Evolutionary conservation across 1,140 invertebrate species (phyloP).

Genomic region (Trichoplusia ni): DNA sequence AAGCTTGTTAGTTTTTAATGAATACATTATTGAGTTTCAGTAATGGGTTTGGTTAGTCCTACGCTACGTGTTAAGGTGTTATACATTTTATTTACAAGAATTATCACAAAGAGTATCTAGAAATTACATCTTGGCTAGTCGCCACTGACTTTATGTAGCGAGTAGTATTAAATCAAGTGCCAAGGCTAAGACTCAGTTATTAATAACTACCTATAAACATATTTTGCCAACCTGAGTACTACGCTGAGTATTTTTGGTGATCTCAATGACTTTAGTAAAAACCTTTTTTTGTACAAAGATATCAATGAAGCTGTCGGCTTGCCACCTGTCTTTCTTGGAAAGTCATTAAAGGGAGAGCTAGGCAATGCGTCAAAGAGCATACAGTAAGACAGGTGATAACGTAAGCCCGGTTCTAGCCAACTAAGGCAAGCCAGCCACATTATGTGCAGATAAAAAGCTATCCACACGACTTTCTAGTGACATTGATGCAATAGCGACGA

Average conservation of each 20-base stretch:
- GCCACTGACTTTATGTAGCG: conserved; percentile 38
- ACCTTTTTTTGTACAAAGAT: too few species aligned
- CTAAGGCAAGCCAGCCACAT: conserved; percentile 35
- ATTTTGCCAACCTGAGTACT: not conserved
- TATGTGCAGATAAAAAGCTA: conserved; percentile 61
- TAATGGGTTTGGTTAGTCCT: too few species aligned
- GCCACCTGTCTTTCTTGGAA: conserved; percentile 44
- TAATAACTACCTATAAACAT: conserved; percentile 40
- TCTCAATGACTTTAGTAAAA: too few species aligned
- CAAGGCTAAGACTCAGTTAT: conserved; percentile 47
- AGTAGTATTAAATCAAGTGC: conserved; percentile 32
- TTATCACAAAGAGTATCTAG: not conserved
- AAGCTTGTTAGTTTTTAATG: not conserved
- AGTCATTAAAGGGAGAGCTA: conserved; percentile 63
- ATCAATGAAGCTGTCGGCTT: conserved; percentile 1
- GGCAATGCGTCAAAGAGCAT: conserved; percentile 37
- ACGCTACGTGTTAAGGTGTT: too few species aligned
- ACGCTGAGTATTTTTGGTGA: not conserved
- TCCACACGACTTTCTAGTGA: conserved; percentile 65
- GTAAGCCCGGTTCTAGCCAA: conserved; percentile 49
- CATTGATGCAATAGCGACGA: conserved; percentile 44
- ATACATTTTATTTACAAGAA: too few species aligned
- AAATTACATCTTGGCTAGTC: conserved; percentile 39
- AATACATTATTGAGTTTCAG: conserved; percentile 7
- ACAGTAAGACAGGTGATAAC: conserved; percentile 58